phyloP scores from a whole-genome alignment of 2,888 invertebrate species.

The Synergus gifuensis region DNA sequence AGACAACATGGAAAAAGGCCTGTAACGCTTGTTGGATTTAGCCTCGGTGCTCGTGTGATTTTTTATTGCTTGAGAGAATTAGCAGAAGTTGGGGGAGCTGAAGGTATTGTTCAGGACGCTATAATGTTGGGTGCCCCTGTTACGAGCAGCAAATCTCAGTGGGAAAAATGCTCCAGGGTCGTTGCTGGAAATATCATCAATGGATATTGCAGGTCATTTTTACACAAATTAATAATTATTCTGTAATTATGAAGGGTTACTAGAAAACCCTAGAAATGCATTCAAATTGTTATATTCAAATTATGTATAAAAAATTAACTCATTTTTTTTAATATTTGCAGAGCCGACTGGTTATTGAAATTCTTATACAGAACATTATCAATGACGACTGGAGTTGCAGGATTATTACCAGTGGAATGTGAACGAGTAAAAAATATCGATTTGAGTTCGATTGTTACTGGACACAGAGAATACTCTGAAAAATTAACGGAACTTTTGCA shows the following conservation, averaged over 20 bases:
- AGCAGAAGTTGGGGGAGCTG: slow-evolving; percentile 78
- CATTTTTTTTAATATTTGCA: slow-evolving; percentile 61
- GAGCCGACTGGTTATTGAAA: slow-evolving; percentile 83
- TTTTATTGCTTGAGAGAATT: slow-evolving; percentile 82
- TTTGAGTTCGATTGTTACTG: slow-evolving; percentile 79
- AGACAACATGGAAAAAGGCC: slow-evolving; percentile 83
- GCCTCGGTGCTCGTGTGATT: slow-evolving; percentile 84
- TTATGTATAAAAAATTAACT: slow-evolving; percentile 3
- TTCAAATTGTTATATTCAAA: too few species aligned
- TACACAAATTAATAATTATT: neutral
- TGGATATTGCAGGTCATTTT: slow-evolving; percentile 81
- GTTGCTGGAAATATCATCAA: slow-evolving; percentile 83
- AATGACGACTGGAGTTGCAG: slow-evolving; percentile 81
- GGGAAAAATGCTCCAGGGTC: slow-evolving; percentile 80
- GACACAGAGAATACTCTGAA: slow-evolving; percentile 81
- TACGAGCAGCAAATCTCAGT: slow-evolving; percentile 79
- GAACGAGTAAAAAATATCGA: slow-evolving; percentile 81
- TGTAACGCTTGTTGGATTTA: slow-evolving; percentile 83
- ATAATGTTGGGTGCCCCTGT: slow-evolving; percentile 83
- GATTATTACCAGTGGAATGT: slow-evolving; percentile 80
- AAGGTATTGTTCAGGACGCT: slow-evolving; percentile 83
- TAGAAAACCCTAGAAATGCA: neutral
- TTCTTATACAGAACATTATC: slow-evolving; percentile 83
- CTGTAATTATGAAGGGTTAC: neutral
- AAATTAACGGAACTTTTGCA: slow-evolving; percentile 80